Base-by-base conservation (phyloP, 2,888 invertebrate genomes). In the Amiota communis region DNA sequence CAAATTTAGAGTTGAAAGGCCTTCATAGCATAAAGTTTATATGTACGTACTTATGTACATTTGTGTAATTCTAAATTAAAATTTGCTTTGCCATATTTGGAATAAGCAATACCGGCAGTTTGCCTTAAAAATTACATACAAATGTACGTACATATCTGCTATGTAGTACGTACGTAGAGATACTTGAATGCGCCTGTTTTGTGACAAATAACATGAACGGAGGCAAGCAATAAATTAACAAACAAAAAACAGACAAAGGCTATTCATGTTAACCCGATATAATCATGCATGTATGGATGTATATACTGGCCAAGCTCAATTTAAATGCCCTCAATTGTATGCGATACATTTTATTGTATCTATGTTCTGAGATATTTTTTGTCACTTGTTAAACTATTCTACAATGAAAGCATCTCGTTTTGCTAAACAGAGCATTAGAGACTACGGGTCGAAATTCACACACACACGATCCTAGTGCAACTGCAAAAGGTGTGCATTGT, bases 261-360 rank as follows among this genome's bases (percentile, higher is more conserved):
- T 23, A 59, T 59, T 59, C 57, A 68, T 53, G 49, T 53, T 48
- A 17, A 11, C 57, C 15, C 8, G n/a, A 23, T 67, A 23, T 51
- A 51, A 67, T 51, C 51, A 67, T 10, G 17, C 23, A 46, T 36
- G 49, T 17, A 10, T 17, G 20, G 2, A 23, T 23, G 3, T 61
- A 1, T 23, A 61, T 13, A 61, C 20, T 61, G 10, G 23, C 20
- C 51, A 20, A 17, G 9, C 67, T 68, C 67, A 68, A 68, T 68
- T 68, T 36, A 68, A 68, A 68, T 68, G 51, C 67, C 57, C 47
- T 57, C 53, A 67, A 17, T 23, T 15, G 64, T 13, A 17, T 13
- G 67, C 67, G n/a, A 51, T 70, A 47, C 70, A 61, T 36, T 49
- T 20, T 49, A 17, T 56, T 56, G 15, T 36, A 36, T 20, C 11